Base-by-base conservation (phyloP, 1,140 invertebrate species). In the Saxidomus purpurata region DNA sequence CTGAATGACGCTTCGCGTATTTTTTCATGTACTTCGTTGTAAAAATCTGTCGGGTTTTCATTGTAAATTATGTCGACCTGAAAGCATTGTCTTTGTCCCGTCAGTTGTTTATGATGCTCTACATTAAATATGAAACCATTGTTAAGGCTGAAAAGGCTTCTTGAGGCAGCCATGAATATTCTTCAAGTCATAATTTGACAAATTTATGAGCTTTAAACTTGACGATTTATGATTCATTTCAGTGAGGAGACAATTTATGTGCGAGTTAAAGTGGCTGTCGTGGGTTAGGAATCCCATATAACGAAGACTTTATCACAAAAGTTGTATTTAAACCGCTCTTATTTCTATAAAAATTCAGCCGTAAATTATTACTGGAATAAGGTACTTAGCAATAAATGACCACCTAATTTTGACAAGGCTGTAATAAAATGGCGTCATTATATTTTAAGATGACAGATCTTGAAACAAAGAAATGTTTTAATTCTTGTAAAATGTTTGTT, bases 71-170 rank as follows among this genome's bases (percentile, higher is more conserved):
- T 31, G 15, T 55, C 47, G 31, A 79, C 40, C 25, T 3, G 25
- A 79, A n/a, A 36, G 43, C 1, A 28, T 9, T 79, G 43, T 55
- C 76, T 79, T 79, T 79, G 76, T 85, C 63, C 69, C 74, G 40
- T 85, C 82, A 49, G 11, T n/a, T 17, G 19, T 85, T 85, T 85
- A 85, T 25, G 82, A 74, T 25, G 4, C 28, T 4, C 17, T 69
- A 52, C 69, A 85, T 85, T 85, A 40, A 86, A 86, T 74, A 74
- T 74, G 69, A 74, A 86, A 38, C 83, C 83, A 86, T 86, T 86
- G 36, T 76, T 31, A 38, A 36, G 43, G 76, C 38, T 86, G 22
- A 76, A 74, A 86, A 9, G 43, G 69, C 69, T 49, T 86, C 83
- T 76, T 69, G 47, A 86, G 49, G 22, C 25, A 49, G 67, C 49